Evolutionary conservation across 2,797 vertebrate species (phyloP), one percentile per base, ranked within the genome.

Genomic region (Cirrhinus mrigala): DNA sequence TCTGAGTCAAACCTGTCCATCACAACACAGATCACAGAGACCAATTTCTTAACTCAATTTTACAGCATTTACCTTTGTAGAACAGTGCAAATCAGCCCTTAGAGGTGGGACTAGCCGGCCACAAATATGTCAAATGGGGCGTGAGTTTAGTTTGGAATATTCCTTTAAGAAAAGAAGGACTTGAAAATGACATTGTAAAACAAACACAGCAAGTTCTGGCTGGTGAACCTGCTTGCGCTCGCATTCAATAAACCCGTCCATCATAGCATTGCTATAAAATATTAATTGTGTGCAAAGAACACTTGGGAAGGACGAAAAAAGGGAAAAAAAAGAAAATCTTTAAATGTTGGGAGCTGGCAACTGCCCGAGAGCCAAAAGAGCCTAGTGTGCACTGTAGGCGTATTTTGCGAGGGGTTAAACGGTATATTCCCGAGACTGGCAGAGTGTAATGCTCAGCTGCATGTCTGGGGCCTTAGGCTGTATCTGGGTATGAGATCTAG

Each of bases 381-480:
- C 68, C 50, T 60, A 40, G 58, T 10, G 27, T 54, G 71, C 10
- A 68, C 12, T 89, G 83, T 70, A 27, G 79, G 33, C 70, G 66
- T 68, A 62, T 83, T 76, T 75, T 82, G 56, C 70, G 37, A 82
- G 82, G 80, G 79, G 68, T 79, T 80, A 68, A 66, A 81, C 84
- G 37, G 54, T 79, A 76, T 89, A 81, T 90, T 90, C 87, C 85
- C 89, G 86, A 88, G 88, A 83, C 89, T 87, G 84, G 87, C 83
- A 79, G 88, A 90, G 81, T 86, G 87, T 82, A 40, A 86, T 60
- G 77, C 89, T 85, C 74, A 50, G 84, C 79, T 86, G 62, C 87
- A 85, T 46, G 81, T 75, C 91, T 87, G 66, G 88, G 89, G 91
- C 92, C 92, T 44, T 85, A 66, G 93, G 93, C 91, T 90, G 89